phyloP scores from a whole-genome alignment of 2,888 invertebrate genomes.

The Tipula lateralis region DNA sequence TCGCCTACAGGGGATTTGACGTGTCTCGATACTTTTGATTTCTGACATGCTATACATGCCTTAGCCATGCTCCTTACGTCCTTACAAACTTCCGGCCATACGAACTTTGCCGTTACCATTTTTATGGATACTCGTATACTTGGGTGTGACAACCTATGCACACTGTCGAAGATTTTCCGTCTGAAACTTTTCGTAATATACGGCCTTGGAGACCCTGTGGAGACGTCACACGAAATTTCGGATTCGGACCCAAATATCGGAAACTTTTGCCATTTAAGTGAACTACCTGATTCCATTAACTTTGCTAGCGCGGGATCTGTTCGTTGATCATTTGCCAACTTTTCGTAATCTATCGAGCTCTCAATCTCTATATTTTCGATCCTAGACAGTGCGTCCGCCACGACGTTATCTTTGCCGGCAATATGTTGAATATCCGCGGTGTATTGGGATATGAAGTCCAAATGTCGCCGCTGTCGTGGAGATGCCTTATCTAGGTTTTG shows the following conservation, averaged over 20 bases:
- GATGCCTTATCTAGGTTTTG: slow-evolving; percentile 39
- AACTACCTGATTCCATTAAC: no score
- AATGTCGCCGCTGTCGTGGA: slow-evolving; percentile 41
- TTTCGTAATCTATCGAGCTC: no score
- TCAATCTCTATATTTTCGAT: no score
- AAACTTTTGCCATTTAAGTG: no score
- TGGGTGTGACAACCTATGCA: background rate
- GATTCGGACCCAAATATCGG: no score
- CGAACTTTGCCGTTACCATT: background rate
- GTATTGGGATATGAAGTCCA: slow-evolving; percentile 32
- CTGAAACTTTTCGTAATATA: no score
- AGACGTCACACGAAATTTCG: no score
- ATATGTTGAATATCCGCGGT: slow-evolving; percentile 32
- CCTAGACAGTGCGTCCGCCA: background rate
- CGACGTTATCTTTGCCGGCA: background rate
- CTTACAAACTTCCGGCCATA: background rate
- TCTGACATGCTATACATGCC: background rate
- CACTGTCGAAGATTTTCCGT: background rate
- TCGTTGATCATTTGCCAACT: no score
- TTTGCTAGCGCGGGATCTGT: no score
- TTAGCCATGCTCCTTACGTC: background rate
- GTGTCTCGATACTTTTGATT: background rate
- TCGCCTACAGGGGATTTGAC: background rate
- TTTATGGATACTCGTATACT: background rate
- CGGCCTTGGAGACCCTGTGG: no score